Evolutionary conservation across 2,113 vertebrate genomes (phyloP), one percentile per base, ranked within the genome.

Genomic region (Spizaetus ornatus): DNA sequence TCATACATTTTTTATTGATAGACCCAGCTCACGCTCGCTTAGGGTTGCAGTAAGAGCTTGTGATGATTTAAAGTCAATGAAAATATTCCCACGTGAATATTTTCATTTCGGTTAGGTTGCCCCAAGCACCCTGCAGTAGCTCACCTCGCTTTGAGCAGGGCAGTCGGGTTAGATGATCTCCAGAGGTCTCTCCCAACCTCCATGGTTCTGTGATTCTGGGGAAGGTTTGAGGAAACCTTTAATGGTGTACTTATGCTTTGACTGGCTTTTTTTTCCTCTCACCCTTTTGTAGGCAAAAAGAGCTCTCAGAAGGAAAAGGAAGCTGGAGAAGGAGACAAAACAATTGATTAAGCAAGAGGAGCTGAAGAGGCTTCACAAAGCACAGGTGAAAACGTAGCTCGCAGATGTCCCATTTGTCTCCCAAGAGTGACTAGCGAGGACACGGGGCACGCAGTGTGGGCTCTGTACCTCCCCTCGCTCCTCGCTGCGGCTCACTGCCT

Each of bases 331-430:
- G 90, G 98, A 96, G 10, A 98, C 98, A 45, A 97, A 98, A 90
- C 98, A 98, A 85, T 88, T 99, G 97, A 97, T 98, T 43, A 99
- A 99, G 93, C 98, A 98, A 96, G 99, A 99, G 81, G 98, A 99
- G 86, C 95, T 99, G 82, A 99, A 99, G 97, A 98, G 99, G 92
- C 99, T 99, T 86, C 98, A 99, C 97, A 98, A 98, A 97, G 99
- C 99, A 95, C 99, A 99, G 99, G 99, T 99, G 96, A 97, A 85
- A 40, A 82, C 1, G 2, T n/a, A 65, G 53, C 53, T 91, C 0
- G 0, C 42, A 72, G 32, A 21, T 66, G 62, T 43, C 43, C 62
- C n/a, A 14, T 70, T 77, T 62, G 42, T 66, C 36, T 90, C 58
- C 70, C 40, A 42, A 8, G 74, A 48, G 23, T 9, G 45, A 36